phyloP scores from a whole-genome alignment of 2,888 invertebrate species.

The Buathra laborator region DNA sequence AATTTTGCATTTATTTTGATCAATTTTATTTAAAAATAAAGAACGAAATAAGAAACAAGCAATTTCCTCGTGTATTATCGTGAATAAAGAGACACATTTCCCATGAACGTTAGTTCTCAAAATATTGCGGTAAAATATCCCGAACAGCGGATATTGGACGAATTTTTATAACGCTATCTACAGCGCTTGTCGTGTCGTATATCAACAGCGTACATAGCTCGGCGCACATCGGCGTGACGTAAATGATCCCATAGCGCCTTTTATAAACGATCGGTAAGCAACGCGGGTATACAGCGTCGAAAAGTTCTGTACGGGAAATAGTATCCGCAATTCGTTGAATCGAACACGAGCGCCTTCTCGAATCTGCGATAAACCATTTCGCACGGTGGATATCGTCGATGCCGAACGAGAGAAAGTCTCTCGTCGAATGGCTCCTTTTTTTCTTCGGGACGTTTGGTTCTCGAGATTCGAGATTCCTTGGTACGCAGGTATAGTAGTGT shows the following conservation, averaged over 20 bases:
- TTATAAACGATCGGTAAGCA: no score
- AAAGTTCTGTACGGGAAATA: no score
- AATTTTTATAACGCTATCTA: neutral
- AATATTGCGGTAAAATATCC: neutral
- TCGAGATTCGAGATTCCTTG: neutral
- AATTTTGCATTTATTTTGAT: no score
- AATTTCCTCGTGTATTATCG: no score
- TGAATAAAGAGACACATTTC: no score
- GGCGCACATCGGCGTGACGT: no score
- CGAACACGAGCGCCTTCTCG: neutral
- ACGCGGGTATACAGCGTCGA: no score
- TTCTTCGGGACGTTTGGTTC: neutral
- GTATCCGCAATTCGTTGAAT: no score
- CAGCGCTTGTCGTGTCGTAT: neutral
- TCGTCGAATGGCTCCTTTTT: neutral
- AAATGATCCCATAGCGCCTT: no score
- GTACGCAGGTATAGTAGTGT: neutral
- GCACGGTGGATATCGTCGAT: neutral
- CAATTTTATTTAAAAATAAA: no score
- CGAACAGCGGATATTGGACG: neutral
- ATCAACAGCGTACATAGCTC: neutral
- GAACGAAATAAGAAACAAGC: no score
- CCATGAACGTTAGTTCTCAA: no score
- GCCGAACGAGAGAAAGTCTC: neutral
- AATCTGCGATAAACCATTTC: neutral